phyloP scores from a whole-genome alignment of 1,140 invertebrate genomes.

The Bombus pascuorum region DNA sequence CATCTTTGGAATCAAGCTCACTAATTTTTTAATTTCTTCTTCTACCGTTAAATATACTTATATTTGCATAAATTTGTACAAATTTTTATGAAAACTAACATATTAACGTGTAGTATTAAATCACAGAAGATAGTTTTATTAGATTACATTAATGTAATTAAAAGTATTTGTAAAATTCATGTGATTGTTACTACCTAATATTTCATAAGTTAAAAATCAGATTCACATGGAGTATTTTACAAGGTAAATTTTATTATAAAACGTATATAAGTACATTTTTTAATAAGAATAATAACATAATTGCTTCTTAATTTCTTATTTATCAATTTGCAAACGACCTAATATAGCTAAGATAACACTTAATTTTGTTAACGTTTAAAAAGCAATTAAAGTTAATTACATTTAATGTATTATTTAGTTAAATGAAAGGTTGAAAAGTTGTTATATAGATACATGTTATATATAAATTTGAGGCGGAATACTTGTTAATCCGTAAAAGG shows the following conservation, averaged over 20 bases:
- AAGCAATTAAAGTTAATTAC: slow-evolving; percentile 34
- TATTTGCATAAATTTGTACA: neutral
- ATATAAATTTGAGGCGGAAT: slow-evolving; percentile 31
- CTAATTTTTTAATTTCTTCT: slow-evolving; percentile 16
- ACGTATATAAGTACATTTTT: slow-evolving; percentile 50
- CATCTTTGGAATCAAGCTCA: slow-evolving; percentile 32
- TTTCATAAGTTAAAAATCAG: slow-evolving; percentile 37
- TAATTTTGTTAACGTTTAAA: slow-evolving; percentile 30
- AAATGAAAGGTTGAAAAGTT: slow-evolving; percentile 21
- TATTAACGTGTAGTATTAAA: slow-evolving; percentile 3
- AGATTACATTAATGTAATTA: slow-evolving; percentile 17
- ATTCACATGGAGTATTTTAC: slow-evolving; percentile 43
- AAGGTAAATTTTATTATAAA: slow-evolving; percentile 55
- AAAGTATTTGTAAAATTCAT: slow-evolving; percentile 13
- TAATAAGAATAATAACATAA: slow-evolving; percentile 49
- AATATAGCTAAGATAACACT: slow-evolving; percentile 2
- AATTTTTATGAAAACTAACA: slow-evolving; percentile 4
- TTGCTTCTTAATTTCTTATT: slow-evolving; percentile 41
- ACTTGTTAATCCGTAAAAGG: slow-evolving; percentile 24
- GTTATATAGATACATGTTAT: slow-evolving; percentile 20
- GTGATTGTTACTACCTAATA: slow-evolving; percentile 16
- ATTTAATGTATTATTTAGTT: slow-evolving; percentile 20
- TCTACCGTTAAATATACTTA: slow-evolving; percentile 25
- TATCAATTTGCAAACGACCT: slow-evolving; percentile 35
- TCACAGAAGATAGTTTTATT: slow-evolving; percentile 1